These are phyloP conservation scores for Fopius arisanus DNA, from an alignment of 1,140 invertebrate genomes.

Conservation along the genomic window DNA sequence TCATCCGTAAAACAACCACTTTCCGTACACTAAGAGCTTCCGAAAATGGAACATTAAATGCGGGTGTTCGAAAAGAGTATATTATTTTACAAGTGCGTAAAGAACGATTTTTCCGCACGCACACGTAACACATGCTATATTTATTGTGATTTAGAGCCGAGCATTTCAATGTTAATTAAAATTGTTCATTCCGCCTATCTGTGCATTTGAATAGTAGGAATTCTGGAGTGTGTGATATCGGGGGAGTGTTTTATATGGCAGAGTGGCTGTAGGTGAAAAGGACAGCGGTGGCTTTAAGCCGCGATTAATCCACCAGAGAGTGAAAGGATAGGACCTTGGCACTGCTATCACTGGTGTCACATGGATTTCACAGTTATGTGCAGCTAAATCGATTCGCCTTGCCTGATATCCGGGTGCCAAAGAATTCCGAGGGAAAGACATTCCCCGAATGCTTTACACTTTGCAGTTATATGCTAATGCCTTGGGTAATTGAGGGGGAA, in stretches of 20 bases:
- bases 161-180: no score
- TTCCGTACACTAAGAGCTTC: no score
- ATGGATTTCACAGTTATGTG: slow-evolving; percentile 6
- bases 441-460: background rate
- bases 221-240: background rate
- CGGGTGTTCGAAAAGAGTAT: no score
- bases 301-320: slow-evolving; percentile 22
- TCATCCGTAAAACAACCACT: no score
- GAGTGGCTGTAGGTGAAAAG: slow-evolving; percentile 12
- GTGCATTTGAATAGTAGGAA: slow-evolving; percentile 12
- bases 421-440: background rate
- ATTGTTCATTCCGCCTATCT: no score
- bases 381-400: background rate
- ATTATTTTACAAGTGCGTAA: no score
- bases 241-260: background rate
- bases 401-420: background rate
- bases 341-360: slow-evolving; percentile 7
- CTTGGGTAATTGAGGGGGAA: background rate
- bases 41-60: no score
- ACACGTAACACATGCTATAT: no score
- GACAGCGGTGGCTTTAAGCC: slow-evolving; percentile 21
- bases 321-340: slow-evolving; percentile 25
- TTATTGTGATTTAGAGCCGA: no score
- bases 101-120: no score
- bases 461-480: background rate